Evolutionary conservation across 2,113 vertebrate genomes (phyloP).

Genomic region (Rhombomys opimus): DNA sequence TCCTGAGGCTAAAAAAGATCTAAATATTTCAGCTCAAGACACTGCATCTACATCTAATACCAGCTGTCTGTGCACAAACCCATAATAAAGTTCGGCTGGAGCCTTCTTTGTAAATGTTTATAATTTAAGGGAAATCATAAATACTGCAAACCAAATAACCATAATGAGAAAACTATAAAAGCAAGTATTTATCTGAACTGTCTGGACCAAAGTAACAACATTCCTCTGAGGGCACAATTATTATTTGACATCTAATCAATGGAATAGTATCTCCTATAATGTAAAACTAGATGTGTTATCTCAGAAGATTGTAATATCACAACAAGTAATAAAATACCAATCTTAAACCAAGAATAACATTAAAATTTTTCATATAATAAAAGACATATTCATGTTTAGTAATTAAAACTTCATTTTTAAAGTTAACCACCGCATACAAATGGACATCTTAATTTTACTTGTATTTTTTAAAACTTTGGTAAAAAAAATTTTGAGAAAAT

Average conservation of each 20-base stretch:
- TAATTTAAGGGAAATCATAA: constrained; percentile 45
- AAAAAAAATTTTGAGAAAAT: constrained; percentile 21
- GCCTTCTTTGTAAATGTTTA: constrained; percentile 20
- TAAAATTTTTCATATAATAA: constrained; percentile 32
- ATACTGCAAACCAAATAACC: constrained; percentile 51
- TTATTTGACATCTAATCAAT: constrained; percentile 23
- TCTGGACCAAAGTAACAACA: constrained; percentile 35
- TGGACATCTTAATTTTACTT: not conserved
- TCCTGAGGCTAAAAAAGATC: not conserved
- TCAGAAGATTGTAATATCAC: not conserved
- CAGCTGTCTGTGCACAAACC: constrained; percentile 24
- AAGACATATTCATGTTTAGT: not conserved
- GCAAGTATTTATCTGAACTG: not conserved
- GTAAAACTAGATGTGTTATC: not conserved
- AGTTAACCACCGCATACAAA: not conserved
- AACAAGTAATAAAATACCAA: constrained; percentile 2
- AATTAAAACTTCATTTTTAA: constrained; percentile 49
- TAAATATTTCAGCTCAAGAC: not conserved
- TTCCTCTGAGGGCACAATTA: not conserved
- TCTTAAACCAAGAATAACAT: not conserved
- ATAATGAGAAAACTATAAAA: constrained; percentile 51
- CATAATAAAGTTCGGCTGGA: constrained; percentile 11
- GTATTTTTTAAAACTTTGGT: not conserved
- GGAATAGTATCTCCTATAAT: not conserved
- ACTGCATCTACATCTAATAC: not conserved